phyloP scores from a whole-genome alignment of 2,797 vertebrate genomes.

The Dipus sagitta region DNA sequence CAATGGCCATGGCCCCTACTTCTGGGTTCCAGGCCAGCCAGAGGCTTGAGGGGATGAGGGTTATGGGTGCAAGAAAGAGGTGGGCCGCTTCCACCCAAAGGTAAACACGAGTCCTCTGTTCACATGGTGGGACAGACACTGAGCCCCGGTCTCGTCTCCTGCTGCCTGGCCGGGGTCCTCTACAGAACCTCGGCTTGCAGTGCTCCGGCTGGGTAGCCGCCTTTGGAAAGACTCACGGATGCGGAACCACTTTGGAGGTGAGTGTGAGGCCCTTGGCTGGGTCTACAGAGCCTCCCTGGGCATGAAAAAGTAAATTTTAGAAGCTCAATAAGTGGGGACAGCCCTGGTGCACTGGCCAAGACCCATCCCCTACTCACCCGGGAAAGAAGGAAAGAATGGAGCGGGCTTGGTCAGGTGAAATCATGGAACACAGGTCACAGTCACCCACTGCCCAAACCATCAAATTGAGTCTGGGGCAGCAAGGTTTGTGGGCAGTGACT shows the following conservation, averaged over 20 bases:
- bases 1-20: neutral
- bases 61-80: fast-evolving
- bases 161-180: neutral
- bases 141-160: neutral
- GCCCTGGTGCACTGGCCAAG: neutral
- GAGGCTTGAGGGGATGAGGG: neutral
- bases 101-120: neutral
- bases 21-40: no score
- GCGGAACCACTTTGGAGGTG: neutral
- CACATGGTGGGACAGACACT: neutral
- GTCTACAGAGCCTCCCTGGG: neutral
- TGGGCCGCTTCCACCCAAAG: neutral
- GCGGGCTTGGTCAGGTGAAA: no score
- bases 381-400: neutral
- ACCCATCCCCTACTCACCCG: fast-evolving
- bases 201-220: neutral
- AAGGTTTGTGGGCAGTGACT: neutral
- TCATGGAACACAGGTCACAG: neutral
- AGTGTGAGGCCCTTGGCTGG: neutral
- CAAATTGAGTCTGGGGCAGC: fast-evolving
- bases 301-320: neutral
- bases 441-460: neutral
- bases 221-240: neutral
- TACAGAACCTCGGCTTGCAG: fast-evolving
- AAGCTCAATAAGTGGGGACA: neutral